A percentile compares a stretch with the other conserved stretches of the same genome.
Evolutionary conservation across 64 coral and sea anemone species (phyloP).

Genomic region (Platygyra sinensis): DNA sequence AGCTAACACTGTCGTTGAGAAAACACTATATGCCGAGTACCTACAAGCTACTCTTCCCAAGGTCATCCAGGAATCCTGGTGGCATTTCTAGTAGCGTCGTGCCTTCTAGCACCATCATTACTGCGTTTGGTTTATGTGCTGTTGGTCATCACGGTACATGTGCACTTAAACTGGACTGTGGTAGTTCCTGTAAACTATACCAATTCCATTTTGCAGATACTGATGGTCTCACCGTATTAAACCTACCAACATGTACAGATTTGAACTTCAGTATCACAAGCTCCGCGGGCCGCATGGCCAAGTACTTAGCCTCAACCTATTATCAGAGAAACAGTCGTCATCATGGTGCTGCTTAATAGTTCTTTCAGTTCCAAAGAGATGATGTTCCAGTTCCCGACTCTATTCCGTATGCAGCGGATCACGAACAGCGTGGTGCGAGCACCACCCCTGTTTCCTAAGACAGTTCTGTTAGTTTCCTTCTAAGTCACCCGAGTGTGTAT

Average conservation of each 20-base stretch:
- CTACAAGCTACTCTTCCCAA: constrained; percentile 48
- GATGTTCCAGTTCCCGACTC: background rate
- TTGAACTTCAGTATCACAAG: constrained; percentile 47
- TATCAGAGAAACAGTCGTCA: too few relatives aligned
- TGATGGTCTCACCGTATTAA: constrained; percentile 56
- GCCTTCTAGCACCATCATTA: constrained; percentile 58
- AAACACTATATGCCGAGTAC: constrained; percentile 25
- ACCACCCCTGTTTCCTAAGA: background rate
- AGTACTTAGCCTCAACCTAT: background rate
- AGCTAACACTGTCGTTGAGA: constrained; percentile 37
- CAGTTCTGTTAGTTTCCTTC: background rate
- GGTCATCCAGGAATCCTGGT: constrained; percentile 6
- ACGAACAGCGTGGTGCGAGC: background rate
- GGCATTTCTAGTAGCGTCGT: constrained; percentile 36
- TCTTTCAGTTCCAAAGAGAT: too few relatives aligned
- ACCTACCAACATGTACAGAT: constrained; percentile 51
- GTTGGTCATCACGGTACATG: constrained; percentile 76
- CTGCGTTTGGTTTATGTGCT: constrained; percentile 59
- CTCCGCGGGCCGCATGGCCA: background rate
- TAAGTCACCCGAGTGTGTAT: background rate
- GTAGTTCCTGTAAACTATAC: constrained; percentile 18
- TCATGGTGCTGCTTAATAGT: too few relatives aligned
- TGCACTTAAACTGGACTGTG: constrained; percentile 43
- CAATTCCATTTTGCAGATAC: constrained; percentile 60
- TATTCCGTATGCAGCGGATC: background rate